These are phyloP conservation scores for Pocillopora grandis DNA, from an alignment of 92 coral and sea anemone species.

Conservation along the genomic window DNA sequence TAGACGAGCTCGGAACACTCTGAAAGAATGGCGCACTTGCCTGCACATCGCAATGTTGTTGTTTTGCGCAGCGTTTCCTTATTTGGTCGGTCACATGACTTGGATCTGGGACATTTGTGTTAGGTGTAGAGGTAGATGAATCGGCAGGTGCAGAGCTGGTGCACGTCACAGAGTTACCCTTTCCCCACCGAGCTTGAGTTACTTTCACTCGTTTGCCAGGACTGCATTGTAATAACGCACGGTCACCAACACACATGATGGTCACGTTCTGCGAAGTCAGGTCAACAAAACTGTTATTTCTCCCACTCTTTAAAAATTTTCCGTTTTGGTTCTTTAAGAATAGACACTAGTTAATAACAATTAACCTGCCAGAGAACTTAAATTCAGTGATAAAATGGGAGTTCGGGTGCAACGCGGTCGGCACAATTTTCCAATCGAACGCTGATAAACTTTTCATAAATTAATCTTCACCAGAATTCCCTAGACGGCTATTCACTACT, in stretches of 20 bases:
- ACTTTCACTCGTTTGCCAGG: slow-evolving; percentile 72
- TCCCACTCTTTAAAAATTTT: background rate
- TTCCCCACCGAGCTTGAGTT: slow-evolving; percentile 88
- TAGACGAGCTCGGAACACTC: slow-evolving; percentile 58
- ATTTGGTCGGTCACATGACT: slow-evolving; percentile 66
- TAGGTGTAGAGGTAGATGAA: slow-evolving; percentile 52
- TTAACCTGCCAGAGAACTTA: no score
- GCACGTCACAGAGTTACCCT: slow-evolving; percentile 81
- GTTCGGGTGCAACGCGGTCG: no score
- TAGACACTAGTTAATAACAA: no score
- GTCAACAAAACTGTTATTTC: background rate
- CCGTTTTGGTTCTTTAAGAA: background rate
- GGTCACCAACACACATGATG: slow-evolving; percentile 77
- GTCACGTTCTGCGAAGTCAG: slow-evolving; percentile 59
- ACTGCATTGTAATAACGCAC: slow-evolving; percentile 60
- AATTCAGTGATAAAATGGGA: no score
- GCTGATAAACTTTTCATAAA: no score
- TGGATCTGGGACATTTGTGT: slow-evolving; percentile 54
- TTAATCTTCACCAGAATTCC: no score
- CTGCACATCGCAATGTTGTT: slow-evolving; percentile 62
- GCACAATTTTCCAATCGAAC: no score
- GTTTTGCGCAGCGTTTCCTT: slow-evolving; percentile 65
- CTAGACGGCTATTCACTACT: no score
- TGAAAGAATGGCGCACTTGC: slow-evolving; percentile 63
- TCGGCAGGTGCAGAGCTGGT: slow-evolving; percentile 61